Evolutionary conservation across 2,797 vertebrate species (phyloP), one percentile per base, ranked within the genome.

Genomic region (Rhinoraja longicauda): DNA sequence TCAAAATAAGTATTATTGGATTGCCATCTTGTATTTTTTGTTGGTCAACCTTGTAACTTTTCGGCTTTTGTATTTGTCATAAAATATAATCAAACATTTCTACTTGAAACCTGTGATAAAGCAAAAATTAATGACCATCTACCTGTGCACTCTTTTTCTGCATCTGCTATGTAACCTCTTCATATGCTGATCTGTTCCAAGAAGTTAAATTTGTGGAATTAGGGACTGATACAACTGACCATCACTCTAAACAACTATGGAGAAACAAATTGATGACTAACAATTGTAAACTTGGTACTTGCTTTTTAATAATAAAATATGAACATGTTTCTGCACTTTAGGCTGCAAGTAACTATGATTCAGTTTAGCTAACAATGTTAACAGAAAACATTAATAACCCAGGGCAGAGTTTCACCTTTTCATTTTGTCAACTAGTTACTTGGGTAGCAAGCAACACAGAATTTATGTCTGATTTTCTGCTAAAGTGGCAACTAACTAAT

Each of bases 51-150:
- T 57, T 84, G 26, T 84, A 59, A 84, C 53, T n/a, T 59, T 84
- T 84, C 84, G 81, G 81, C 53, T 59, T 84, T 29, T 59, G 81
- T 84, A 88, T 64, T 64, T 88, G 82, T 64, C 82, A 88, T 32
- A 36, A 77, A 36, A 77, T 77, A n/a, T 88, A 32, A 17, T 32
- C 59, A 64, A 64, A 64, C 13, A 29, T 57, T 84, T 84, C 57
- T 67, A 32, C 64, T 67, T 67, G 59, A 88, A 88, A n/a, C n/a
- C 15, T 88, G 84, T 32, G 5, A 17, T 86, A 13, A 86, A 67
- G 13, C 59, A 88, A 88, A 36, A 36, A 19, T 36, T 67, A 36
- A 21, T 67, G 17, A 24, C 64, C 62, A 67, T 88, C 67, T 88
- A 67, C n/a, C 59, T 86, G 59, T 64, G n/a, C 84, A 64, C 13